Conservation (phyloP, 2,888 invertebrate species). For the Drosophila rellima region DNA sequence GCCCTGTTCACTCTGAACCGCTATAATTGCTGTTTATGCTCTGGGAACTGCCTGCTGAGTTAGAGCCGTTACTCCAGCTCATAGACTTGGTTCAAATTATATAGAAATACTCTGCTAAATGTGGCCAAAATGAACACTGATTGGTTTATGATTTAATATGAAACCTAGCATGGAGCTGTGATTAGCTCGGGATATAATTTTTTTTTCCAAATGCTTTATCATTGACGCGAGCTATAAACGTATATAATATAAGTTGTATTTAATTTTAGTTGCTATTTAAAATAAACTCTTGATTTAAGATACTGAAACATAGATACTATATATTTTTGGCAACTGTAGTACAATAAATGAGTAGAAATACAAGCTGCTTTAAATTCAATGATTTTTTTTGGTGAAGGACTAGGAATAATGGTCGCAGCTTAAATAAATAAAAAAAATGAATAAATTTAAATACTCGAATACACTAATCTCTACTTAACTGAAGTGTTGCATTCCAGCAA, state of each 20-base stretch:
- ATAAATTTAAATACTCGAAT: too few species aligned
- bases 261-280: not conserved
- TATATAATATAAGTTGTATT: not conserved
- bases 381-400: too few species aligned
- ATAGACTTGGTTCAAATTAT: constrained; percentile 25
- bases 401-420: too few species aligned
- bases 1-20: constrained; percentile 56
- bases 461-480: not conserved
- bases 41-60: constrained; percentile 59
- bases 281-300: too few species aligned
- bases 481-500: not conserved
- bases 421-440: too few species aligned
- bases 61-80: too few species aligned
- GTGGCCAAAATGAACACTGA: constrained; percentile 50
- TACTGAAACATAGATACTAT: not conserved
- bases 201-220: constrained; percentile 5
- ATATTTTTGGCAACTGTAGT: too few species aligned
- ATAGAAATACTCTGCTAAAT: constrained; percentile 45
- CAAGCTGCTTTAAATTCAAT: too few species aligned
- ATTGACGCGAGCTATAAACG: not conserved
- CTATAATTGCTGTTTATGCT: constrained; percentile 77
- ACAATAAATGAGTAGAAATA: too few species aligned
- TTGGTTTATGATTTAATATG: constrained; percentile 44
- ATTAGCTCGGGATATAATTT: constrained; percentile 25
- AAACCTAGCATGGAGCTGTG: constrained; percentile 13